Conservation (phyloP, 1,140 invertebrate species). For the Saxidomus purpurata region DNA sequence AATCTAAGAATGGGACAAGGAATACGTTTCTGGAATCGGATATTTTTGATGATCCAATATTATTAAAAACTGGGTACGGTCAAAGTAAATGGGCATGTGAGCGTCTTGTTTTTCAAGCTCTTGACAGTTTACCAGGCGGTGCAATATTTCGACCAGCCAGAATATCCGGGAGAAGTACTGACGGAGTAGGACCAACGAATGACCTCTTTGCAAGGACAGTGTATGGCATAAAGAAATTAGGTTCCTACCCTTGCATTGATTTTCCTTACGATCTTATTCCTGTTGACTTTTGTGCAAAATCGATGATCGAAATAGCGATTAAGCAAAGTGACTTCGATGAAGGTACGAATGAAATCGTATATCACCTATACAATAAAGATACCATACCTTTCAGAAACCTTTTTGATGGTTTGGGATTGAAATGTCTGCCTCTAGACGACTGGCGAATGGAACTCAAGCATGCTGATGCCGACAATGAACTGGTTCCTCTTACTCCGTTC, state of each 20-base stretch:
- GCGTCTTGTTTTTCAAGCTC: conserved; percentile 72
- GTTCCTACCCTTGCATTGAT: conserved; percentile 73
- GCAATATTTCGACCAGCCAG: conserved; percentile 78
- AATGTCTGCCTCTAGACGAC: conserved; percentile 64
- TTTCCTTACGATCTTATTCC: conserved; percentile 78
- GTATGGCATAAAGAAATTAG: conserved; percentile 72
- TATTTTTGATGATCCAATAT: conserved; percentile 69
- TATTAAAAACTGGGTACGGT: conserved; percentile 73
- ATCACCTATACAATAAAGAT: conserved; percentile 73
- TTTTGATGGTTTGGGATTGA: conserved; percentile 70
- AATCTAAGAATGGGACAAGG: background rate
- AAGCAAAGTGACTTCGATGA: conserved; percentile 62
- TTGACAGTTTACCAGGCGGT: conserved; percentile 74
- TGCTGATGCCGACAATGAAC: conserved; percentile 63
- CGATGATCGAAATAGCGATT: conserved; percentile 74
- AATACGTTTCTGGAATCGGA: conserved; percentile 68
- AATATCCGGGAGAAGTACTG: conserved; percentile 68
- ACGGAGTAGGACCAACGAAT: conserved; percentile 74
- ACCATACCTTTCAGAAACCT: conserved; percentile 74
- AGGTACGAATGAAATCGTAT: conserved; percentile 48
- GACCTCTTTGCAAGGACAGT: conserved; percentile 74
- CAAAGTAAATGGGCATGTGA: conserved; percentile 80
- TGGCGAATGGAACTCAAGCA: conserved; percentile 70
- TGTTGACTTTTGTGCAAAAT: conserved; percentile 74
- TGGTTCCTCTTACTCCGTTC: conserved; percentile 75